phyloP scores from a whole-genome alignment of 2,888 invertebrate genomes.

The Dryocosmus kuriphilus region DNA sequence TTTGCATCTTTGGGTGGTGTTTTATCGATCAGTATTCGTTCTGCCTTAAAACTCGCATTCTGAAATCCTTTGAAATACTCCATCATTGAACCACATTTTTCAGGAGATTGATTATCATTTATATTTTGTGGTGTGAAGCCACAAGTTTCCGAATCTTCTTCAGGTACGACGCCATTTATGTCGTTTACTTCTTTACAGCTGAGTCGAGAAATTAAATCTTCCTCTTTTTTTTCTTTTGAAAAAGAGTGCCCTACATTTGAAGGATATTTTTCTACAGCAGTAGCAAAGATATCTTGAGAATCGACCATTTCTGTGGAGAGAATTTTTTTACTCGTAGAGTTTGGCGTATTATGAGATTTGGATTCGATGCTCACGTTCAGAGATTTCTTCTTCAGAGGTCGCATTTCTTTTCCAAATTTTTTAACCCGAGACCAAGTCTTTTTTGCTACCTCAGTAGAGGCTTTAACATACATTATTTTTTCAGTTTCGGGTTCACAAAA shows the following conservation, averaged over 20 bases:
- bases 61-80: background rate
- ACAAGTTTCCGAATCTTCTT: background rate
- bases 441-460: background rate
- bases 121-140: background rate
- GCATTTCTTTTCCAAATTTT: background rate
- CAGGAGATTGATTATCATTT: background rate
- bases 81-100: background rate
- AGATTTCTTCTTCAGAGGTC: background rate
- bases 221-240: background rate
- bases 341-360: background rate
- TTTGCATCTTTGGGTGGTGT: background rate
- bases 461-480: background rate
- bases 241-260: background rate
- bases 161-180: background rate
- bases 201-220: background rate
- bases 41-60: background rate
- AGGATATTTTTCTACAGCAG: background rate
- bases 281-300: background rate
- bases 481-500: background rate
- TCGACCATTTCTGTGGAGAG: background rate
- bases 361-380: background rate
- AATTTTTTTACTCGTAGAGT: background rate
- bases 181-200: slow-evolving; percentile 2
- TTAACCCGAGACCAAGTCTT: background rate
- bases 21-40: background rate